Conservation (phyloP, 2,113 vertebrate species). For the Perca fluviatilis region DNA sequence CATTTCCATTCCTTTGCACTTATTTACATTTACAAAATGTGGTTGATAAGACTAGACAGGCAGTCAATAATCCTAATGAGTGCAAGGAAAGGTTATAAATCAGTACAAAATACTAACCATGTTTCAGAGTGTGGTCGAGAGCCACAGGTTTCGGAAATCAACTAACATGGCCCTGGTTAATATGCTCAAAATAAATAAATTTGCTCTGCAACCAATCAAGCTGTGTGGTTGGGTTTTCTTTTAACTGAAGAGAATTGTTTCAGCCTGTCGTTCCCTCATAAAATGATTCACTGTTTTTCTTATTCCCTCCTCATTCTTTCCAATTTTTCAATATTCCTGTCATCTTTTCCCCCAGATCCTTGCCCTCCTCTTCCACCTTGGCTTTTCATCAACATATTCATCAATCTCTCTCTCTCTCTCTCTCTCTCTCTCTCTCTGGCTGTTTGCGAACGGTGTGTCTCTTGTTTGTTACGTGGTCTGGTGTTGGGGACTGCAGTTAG, state of each 20-base stretch:
- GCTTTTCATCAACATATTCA: slow-evolving; percentile 22
- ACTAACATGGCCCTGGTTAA: slow-evolving; percentile 33
- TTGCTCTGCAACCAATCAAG: slow-evolving; percentile 13
- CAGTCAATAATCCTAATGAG: slow-evolving; percentile 41
- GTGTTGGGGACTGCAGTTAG: slow-evolving; percentile 55
- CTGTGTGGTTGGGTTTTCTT: slow-evolving; percentile 27
- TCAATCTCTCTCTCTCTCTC: neutral
- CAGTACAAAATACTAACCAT: slow-evolving; percentile 13
- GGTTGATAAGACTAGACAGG: slow-evolving; percentile 30
- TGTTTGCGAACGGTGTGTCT: slow-evolving; percentile 29
- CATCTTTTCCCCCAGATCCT: neutral
- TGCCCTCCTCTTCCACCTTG: neutral
- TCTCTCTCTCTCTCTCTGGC: slow-evolving; percentile 12
- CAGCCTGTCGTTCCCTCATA: neutral
- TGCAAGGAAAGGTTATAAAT: slow-evolving; percentile 34
- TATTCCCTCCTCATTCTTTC: neutral
- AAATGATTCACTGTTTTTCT: slow-evolving; percentile 6
- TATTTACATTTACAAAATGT: slow-evolving; percentile 37
- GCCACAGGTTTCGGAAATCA: slow-evolving; percentile 22
- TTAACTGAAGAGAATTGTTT: slow-evolving; percentile 12
- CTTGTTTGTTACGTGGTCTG: slow-evolving; percentile 56
- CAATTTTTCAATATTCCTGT: neutral
- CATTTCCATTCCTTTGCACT: slow-evolving; percentile 16
- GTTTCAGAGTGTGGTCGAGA: neutral
- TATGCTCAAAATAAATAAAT: slow-evolving; percentile 17